A percentile compares a stretch with the other conserved stretches of the same genome.
Evolutionary conservation across 2,888 invertebrate species (phyloP).

Genomic region (Mechanitis messenoides): DNA sequence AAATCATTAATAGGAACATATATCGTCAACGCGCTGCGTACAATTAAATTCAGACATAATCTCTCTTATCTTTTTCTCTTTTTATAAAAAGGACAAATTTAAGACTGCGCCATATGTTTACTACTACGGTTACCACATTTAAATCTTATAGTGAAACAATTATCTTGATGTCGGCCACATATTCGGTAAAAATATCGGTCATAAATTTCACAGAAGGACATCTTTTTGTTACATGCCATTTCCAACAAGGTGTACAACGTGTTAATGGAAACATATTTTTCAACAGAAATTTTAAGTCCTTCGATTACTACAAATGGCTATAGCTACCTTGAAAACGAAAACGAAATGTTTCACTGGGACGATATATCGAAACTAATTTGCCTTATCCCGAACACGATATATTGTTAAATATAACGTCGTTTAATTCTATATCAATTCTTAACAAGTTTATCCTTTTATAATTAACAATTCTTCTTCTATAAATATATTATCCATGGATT

Average conservation of each 20-base stretch:
- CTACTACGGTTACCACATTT: conserved; percentile 24
- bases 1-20: conserved; percentile 13
- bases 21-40: conserved; percentile 24
- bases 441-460: no score
- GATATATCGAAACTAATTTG: no score
- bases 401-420: no score
- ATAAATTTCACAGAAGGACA: conserved; percentile 24
- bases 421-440: no score
- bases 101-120: conserved; percentile 22
- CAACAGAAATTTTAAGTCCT: no score
- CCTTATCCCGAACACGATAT: no score
- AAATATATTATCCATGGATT: no score
- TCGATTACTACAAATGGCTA: no score
- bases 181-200: conserved; percentile 25
- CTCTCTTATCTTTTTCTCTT: conserved; percentile 27
- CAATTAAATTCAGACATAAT: conserved; percentile 29
- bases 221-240: conserved; percentile 18
- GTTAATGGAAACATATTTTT: conserved; percentile 24
- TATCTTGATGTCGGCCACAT: conserved; percentile 21
- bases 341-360: no score
- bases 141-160: conserved; percentile 20
- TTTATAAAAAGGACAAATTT: conserved; percentile 24
- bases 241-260: conserved; percentile 29
- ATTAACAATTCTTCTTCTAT: no score
- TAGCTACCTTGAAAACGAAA: no score